These are phyloP conservation scores for Ctenomys sociabilis DNA, from an alignment of 2,113 vertebrate genomes.

Conservation along the genomic window DNA sequence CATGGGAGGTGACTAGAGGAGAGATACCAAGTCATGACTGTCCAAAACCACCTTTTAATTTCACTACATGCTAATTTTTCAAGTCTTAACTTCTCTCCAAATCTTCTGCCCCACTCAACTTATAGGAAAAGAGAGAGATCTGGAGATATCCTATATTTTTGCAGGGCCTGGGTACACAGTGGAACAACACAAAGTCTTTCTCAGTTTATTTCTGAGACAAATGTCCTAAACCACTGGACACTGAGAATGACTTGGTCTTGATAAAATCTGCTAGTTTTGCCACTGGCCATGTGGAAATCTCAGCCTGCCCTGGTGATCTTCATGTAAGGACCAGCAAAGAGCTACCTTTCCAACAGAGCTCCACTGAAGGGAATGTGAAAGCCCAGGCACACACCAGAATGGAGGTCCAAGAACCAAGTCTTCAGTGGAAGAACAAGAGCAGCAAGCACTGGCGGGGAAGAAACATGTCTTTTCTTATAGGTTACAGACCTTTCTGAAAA, in stretches of 20 bases:
- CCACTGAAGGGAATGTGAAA: neutral
- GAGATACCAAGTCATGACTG: neutral
- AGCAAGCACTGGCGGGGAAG: neutral
- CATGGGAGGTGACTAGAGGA: neutral
- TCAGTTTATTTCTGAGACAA: neutral
- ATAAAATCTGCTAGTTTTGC: neutral
- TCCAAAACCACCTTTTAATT: neutral
- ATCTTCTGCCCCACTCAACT: neutral
- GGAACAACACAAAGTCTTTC: neutral
- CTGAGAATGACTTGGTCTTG: neutral
- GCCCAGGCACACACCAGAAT: accelerated
- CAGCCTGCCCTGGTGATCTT: neutral
- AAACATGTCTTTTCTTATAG: neutral
- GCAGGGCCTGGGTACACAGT: neutral
- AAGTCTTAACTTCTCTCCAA: neutral
- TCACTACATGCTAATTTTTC: neutral
- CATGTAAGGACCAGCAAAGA: neutral
- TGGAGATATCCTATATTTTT: neutral
- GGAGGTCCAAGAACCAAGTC: neutral
- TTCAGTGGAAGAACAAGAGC: neutral
- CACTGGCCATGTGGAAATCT: neutral
- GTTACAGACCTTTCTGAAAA: neutral
- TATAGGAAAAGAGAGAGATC: neutral
- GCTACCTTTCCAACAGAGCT: neutral
- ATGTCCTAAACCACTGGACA: neutral